These are phyloP conservation scores for Eupristina koningsbergeri DNA, from an alignment of 1,140 invertebrate genomes.

Conservation along the genomic window DNA sequence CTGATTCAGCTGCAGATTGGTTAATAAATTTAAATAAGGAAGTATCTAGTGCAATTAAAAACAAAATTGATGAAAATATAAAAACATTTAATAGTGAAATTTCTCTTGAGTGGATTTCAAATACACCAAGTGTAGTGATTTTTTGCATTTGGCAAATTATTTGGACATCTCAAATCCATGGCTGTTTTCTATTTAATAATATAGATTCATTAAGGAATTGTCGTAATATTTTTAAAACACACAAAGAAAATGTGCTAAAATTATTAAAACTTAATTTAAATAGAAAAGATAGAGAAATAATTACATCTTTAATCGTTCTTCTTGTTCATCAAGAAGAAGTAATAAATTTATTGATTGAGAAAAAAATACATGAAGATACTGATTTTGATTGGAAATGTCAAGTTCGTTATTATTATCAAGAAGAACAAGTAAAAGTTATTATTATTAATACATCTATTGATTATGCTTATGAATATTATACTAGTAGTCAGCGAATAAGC, in stretches of 20 bases:
- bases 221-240: not conserved
- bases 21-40: constrained; percentile 71
- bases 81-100: constrained; percentile 41
- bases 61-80: constrained; percentile 47
- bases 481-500: constrained; percentile 86
- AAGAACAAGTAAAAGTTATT: constrained; percentile 77
- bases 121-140: constrained; percentile 73
- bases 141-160: constrained; percentile 77
- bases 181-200: constrained; percentile 58
- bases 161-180: constrained; percentile 77
- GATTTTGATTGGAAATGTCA: constrained; percentile 95
- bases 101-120: constrained; percentile 49
- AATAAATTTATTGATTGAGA: constrained; percentile 73
- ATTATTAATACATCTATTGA: constrained; percentile 86
- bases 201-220: constrained; percentile 21
- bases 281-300: constrained; percentile 74
- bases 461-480: constrained; percentile 84
- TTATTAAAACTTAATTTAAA: constrained; percentile 72
- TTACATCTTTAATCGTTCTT: constrained; percentile 76
- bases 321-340: constrained; percentile 79
- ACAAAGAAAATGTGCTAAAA: constrained; percentile 27
- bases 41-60: constrained; percentile 50
- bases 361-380: constrained; percentile 70
- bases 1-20: constrained; percentile 79
- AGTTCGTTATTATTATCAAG: constrained; percentile 84